Percentiles rank a stretch among this genome's conserved stretches.
Evolutionary conservation across 2,113 vertebrate species (phyloP).

Genomic region (Ahaetulla prasina): DNA sequence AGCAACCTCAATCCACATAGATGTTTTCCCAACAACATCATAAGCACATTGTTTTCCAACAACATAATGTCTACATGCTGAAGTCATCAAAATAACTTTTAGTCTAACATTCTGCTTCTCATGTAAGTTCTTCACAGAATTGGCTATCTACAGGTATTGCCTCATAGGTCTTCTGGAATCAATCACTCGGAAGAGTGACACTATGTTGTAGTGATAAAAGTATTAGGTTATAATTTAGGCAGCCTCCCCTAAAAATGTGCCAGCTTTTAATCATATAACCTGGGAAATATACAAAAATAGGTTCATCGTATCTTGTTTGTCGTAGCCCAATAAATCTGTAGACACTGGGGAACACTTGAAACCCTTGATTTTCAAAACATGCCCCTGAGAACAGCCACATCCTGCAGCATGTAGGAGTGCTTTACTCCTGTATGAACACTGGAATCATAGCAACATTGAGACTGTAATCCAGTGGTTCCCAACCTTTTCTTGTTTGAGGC

Average conservation of each 20-base stretch:
- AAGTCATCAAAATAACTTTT: background rate
- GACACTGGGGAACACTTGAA: background rate
- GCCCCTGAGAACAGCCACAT: conserved; percentile 26
- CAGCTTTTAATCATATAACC: background rate
- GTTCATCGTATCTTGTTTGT: conserved; percentile 33
- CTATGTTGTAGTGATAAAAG: background rate
- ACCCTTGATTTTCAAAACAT: conserved; percentile 22
- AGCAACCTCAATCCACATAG: background rate
- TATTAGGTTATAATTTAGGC: background rate
- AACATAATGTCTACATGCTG: background rate
- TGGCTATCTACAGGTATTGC: background rate
- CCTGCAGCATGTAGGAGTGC: conserved; percentile 3
- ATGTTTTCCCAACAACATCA: background rate
- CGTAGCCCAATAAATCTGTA: conserved; percentile 29
- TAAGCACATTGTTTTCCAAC: background rate
- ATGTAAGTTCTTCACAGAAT: background rate
- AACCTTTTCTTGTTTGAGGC: no score
- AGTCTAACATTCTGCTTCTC: background rate
- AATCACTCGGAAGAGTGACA: background rate
- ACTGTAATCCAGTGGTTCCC: conserved; percentile 4
- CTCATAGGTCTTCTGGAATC: background rate
- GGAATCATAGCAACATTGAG: conserved; percentile 1
- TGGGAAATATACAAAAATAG: background rate
- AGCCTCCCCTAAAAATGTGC: background rate
- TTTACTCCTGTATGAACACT: conserved; percentile 20